A percentile compares a stretch with the other conserved stretches of the same genome.
phyloP scores from a whole-genome alignment of 2,888 invertebrate species.

The Tyria jacobaeae region DNA sequence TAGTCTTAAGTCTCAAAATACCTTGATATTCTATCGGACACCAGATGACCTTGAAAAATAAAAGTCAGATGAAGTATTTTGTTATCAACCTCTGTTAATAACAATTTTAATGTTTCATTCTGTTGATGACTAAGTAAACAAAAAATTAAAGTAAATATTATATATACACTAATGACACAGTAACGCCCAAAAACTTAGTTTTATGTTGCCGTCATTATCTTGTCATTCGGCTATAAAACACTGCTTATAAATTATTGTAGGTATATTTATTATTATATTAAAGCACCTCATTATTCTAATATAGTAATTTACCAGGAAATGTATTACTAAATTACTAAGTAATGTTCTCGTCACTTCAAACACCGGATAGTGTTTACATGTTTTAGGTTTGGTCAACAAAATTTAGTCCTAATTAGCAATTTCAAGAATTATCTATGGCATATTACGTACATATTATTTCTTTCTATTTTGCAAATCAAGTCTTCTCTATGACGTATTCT shows the following conservation, averaged over 20 bases:
- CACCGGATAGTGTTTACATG: too few relatives aligned
- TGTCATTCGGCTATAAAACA: not conserved
- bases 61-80: too few relatives aligned
- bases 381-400: too few relatives aligned
- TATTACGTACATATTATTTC: too few relatives aligned
- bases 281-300: not conserved
- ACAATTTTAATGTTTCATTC: not conserved
- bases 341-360: too few relatives aligned
- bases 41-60: not conserved
- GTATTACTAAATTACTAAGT: too few relatives aligned
- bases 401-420: too few relatives aligned
- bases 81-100: not conserved
- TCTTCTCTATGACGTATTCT: too few relatives aligned
- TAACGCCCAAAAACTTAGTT: not conserved
- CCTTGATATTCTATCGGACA: not conserved
- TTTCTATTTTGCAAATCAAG: too few relatives aligned
- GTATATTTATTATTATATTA: not conserved
- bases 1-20: not conserved
- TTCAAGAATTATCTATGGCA: too few relatives aligned
- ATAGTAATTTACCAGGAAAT: not conserved
- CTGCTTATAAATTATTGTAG: not conserved
- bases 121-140: not conserved
- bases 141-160: not conserved
- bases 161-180: not conserved
- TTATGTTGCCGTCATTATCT: not conserved